phyloP scores from a whole-genome alignment of 2,888 invertebrate genomes.

The Pecten maximus region DNA sequence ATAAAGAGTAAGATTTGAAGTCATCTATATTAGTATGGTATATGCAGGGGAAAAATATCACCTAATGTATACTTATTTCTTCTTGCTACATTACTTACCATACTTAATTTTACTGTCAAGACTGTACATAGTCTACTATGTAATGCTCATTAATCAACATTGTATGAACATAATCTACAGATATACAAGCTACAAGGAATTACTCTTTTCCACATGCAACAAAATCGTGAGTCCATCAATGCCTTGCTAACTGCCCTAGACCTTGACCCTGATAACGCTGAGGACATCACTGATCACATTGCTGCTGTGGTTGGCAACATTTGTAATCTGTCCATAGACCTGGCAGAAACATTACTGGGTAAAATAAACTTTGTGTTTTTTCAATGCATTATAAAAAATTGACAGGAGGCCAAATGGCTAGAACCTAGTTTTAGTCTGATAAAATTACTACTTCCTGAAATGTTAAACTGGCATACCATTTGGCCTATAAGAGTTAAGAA shows the following conservation, averaged over 20 bases:
- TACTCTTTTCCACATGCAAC: conserved; percentile 67
- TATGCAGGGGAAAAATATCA: no score
- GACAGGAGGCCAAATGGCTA: not conserved
- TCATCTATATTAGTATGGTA: no score
- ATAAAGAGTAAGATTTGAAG: no score
- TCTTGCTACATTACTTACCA: no score
- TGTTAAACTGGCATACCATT: no score
- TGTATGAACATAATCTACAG: conserved; percentile 62
- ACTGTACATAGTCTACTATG: no score
- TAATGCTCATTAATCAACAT: conserved; percentile 31
- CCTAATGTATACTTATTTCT: no score
- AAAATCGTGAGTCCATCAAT: conserved; percentile 71
- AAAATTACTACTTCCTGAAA: no score
- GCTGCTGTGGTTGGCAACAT: conserved; percentile 69
- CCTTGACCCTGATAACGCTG: conserved; percentile 70
- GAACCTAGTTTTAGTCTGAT: no score
- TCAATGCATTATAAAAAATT: not conserved
- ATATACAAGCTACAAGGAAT: conserved; percentile 74
- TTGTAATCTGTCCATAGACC: conserved; percentile 69
- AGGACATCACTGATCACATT: conserved; percentile 74
- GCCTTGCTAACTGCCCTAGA: conserved; percentile 77
- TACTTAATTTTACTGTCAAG: no score
- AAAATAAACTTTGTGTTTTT: not conserved
- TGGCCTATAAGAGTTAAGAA: no score
- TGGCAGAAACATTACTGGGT: conserved; percentile 71